phyloP scores from a whole-genome alignment of 2,888 invertebrate species.

The Calameuta filiformis region DNA sequence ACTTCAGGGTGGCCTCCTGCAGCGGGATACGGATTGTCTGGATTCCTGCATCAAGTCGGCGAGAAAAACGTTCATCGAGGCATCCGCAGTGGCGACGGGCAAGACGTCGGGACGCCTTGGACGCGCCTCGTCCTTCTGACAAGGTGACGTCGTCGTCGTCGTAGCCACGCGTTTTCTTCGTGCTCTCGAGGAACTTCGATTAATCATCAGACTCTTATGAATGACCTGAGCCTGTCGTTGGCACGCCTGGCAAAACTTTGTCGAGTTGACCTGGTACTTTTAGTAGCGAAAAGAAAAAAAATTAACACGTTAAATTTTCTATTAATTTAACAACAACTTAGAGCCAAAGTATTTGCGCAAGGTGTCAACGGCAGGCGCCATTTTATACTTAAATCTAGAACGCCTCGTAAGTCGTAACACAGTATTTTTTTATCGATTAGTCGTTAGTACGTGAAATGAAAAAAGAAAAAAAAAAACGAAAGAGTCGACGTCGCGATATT shows the following conservation, averaged over 20 bases:
- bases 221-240: conserved; percentile 3
- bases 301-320: background rate
- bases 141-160: background rate
- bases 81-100: conserved; percentile 34
- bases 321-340: background rate
- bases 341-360: background rate
- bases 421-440: background rate
- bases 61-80: conserved; percentile 39
- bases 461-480: background rate
- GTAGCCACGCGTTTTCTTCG: background rate
- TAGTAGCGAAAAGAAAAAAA: background rate
- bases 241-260: background rate
- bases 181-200: background rate
- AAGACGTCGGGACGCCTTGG: conserved; percentile 43
- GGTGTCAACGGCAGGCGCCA: background rate
- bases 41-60: conserved; percentile 48
- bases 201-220: background rate
- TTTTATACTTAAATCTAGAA: background rate
- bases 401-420: background rate
- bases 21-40: conserved; percentile 47
- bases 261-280: background rate
- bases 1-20: conserved; percentile 58
- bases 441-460: background rate
- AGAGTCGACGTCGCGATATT: background rate
- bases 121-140: conserved; percentile 43